Evolutionary conservation across 2,113 vertebrate genomes (phyloP).

Genomic region (Perognathus longimembris): DNA sequence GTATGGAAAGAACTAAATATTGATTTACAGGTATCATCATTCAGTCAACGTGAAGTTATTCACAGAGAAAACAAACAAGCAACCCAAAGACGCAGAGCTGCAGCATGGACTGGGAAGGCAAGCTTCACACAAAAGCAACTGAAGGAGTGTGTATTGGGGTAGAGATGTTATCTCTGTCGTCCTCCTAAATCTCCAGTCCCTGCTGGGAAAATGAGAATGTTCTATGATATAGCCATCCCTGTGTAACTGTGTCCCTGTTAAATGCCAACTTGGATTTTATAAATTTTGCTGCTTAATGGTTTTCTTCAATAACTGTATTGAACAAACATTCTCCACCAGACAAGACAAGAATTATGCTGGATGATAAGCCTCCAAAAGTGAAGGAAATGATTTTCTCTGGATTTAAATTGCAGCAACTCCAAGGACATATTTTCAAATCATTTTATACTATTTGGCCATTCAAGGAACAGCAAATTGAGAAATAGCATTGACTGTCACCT

Average conservation of each 20-base stretch:
- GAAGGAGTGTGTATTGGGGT: neutral
- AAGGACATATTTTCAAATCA: neutral
- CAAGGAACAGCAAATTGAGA: neutral
- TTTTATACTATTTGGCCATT: neutral
- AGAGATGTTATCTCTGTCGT: too few species aligned
- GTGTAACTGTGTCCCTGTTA: too few species aligned
- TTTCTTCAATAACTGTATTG: too few species aligned
- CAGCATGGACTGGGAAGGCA: neutral
- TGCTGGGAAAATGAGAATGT: too few species aligned
- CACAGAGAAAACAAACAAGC: conserved; percentile 10
- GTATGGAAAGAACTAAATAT: neutral
- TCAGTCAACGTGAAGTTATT: conserved; percentile 8
- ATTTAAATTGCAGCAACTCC: neutral
- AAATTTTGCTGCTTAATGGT: too few species aligned
- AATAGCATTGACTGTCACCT: too few species aligned
- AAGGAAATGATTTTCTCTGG: neutral
- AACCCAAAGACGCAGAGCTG: neutral
- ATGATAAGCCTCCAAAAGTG: neutral
- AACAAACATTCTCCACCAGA: neutral
- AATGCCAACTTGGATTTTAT: too few species aligned
- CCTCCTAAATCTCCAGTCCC: too few species aligned
- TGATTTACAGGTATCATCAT: conserved; percentile 3
- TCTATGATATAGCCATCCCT: too few species aligned
- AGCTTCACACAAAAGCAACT: neutral
- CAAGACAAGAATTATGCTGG: neutral